These are phyloP conservation scores for Chrysotoxum bicinctum DNA, from an alignment of 2,888 invertebrate species.

Conservation along the genomic window DNA sequence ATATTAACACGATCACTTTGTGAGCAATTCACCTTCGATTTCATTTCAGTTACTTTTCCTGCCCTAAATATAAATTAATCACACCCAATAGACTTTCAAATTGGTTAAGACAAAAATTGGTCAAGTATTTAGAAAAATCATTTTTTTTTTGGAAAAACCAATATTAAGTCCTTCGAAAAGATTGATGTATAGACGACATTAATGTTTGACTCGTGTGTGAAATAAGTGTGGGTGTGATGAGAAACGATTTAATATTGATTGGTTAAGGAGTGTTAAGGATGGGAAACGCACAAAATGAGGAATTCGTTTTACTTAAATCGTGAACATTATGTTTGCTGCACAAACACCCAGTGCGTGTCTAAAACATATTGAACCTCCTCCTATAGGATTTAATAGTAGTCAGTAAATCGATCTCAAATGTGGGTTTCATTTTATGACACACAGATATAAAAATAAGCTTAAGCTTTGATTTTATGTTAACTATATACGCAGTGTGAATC, in stretches of 20 bases:
- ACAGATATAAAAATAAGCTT: not conserved
- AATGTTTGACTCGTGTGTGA: not conserved
- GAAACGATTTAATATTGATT: slow-evolving; percentile 6
- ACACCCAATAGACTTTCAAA: not conserved
- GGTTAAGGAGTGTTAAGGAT: not conserved
- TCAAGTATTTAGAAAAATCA: not conserved
- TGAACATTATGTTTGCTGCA: not conserved
- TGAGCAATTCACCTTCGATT: too few relatives aligned
- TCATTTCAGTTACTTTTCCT: not conserved
- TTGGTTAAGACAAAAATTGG: not conserved
- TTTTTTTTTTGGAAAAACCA: not conserved
- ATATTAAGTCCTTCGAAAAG: not conserved
- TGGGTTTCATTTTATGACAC: slow-evolving; percentile 2
- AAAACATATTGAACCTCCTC: not conserved
- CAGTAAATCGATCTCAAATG: not conserved
- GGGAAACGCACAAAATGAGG: not conserved
- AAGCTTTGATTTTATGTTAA: not conserved
- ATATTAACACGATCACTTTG: too few relatives aligned
- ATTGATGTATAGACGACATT: not conserved
- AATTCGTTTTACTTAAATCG: not conserved
- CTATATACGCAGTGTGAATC: too few relatives aligned
- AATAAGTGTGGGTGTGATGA: not conserved
- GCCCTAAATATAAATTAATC: not conserved
- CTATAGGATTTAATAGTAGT: not conserved
- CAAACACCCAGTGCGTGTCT: not conserved